phyloP scores from a whole-genome alignment of 1,140 invertebrate genomes.

The Cryptotermes secundus region DNA sequence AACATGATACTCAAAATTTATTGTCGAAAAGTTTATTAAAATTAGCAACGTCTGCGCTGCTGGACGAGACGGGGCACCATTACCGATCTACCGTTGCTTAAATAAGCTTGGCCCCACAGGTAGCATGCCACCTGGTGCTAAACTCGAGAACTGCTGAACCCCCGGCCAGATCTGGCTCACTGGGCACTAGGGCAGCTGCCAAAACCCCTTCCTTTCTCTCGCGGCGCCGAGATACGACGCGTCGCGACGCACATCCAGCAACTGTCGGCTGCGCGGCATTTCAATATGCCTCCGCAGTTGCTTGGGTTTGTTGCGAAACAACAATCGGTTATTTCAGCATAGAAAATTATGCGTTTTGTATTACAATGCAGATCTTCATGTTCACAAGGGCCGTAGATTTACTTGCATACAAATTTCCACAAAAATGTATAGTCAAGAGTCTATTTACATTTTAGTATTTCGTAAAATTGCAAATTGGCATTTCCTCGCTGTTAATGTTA shows the following conservation, averaged over 20 bases:
- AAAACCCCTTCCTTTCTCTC: conserved; percentile 7
- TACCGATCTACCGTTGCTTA: conserved; percentile 48
- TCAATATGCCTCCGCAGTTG: background rate
- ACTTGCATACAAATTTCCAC: too few relatives aligned
- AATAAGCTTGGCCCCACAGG: conserved; percentile 46
- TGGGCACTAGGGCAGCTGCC: conserved; percentile 14
- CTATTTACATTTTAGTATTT: too few relatives aligned
- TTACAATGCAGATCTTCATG: background rate
- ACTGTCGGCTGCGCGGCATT: background rate
- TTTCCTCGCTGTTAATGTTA: too few relatives aligned
- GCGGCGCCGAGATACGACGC: background rate
- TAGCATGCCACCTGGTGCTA: conserved; percentile 26
- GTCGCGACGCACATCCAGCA: background rate
- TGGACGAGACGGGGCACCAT: conserved; percentile 52
- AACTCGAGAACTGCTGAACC: conserved; percentile 23
- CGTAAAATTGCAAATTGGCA: too few relatives aligned
- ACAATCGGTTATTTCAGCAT: background rate
- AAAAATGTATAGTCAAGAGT: too few relatives aligned
- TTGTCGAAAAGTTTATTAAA: conserved; percentile 36
- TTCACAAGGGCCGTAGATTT: too few relatives aligned
- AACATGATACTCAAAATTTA: conserved; percentile 29
- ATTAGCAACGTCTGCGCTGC: conserved; percentile 51
- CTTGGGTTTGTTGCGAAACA: too few relatives aligned
- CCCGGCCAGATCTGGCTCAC: conserved; percentile 23
- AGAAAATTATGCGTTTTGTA: background rate